These are phyloP conservation scores for Heliocidaris erythrogramma DNA, from an alignment of 35 echinoderm and acorn worm species.

Conservation along the genomic window DNA sequence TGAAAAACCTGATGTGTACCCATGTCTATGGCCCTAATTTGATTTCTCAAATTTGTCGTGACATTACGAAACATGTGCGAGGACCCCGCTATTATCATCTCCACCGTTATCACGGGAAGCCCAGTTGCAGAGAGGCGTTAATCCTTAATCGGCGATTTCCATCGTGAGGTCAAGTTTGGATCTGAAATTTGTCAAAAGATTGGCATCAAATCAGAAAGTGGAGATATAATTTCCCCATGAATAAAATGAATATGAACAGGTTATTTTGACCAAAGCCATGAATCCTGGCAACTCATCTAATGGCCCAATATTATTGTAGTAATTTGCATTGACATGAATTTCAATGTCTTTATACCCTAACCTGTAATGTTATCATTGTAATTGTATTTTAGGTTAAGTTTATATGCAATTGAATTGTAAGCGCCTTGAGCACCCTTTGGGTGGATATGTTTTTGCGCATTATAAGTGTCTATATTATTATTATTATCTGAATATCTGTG, in stretches of 20 bases:
- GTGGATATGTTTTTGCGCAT: no score
- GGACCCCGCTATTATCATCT: not conserved
- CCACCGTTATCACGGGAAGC: not conserved
- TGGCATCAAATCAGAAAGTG: not conserved
- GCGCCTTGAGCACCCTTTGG: no score
- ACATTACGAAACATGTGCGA: slow-evolving; percentile 12
- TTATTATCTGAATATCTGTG: no score
- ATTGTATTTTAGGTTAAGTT: no score
- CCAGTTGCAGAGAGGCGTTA: not conserved
- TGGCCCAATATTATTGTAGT: no score
- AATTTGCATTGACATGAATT: no score
- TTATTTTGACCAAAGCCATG: not conserved
- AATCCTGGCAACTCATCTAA: not conserved
- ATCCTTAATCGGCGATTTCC: not conserved
- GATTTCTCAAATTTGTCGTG: slow-evolving; percentile 16
- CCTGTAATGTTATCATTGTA: no score
- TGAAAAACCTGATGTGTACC: not conserved
- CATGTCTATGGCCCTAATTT: slow-evolving; percentile 26
- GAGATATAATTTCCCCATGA: not conserved
- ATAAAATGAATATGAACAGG: not conserved
- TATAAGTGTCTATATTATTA: no score
- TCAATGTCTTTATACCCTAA: no score
- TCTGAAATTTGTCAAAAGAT: not conserved
- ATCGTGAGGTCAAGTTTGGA: not conserved
- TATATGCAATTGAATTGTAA: no score